Percentiles rank a stretch among this genome's conserved stretches.
These are phyloP conservation scores for Dromius quadrimaculatus DNA, from an alignment of 2,888 invertebrate species.

Conservation along the genomic window DNA sequence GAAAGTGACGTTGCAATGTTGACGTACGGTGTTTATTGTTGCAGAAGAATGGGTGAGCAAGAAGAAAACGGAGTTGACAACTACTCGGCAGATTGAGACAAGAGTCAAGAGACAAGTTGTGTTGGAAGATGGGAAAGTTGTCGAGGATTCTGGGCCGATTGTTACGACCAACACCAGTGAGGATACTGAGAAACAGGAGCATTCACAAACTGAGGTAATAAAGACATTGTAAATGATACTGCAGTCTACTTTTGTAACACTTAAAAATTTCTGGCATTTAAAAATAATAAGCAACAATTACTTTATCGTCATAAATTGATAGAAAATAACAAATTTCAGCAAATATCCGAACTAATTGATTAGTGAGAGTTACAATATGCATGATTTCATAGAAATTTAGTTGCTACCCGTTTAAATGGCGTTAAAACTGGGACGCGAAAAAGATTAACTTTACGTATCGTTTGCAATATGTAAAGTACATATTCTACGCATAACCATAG, in stretches of 20 bases:
- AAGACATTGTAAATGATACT: neutral
- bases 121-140: slow-evolving; percentile 90
- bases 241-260: slow-evolving; percentile 10
- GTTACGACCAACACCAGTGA: slow-evolving; percentile 92
- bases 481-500: too few species aligned
- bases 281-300: too few species aligned
- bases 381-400: too few species aligned
- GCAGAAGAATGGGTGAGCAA: slow-evolving; percentile 94
- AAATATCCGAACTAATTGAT: too few species aligned
- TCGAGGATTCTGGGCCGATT: slow-evolving; percentile 90
- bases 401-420: too few species aligned
- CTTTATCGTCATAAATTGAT: too few species aligned
- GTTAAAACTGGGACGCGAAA: too few species aligned
- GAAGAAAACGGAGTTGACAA: slow-evolving; percentile 90
- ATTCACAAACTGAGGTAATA: slow-evolving; percentile 84
- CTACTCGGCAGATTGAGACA: slow-evolving; percentile 91
- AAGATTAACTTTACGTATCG: too few species aligned
- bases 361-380: too few species aligned
- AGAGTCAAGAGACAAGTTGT: slow-evolving; percentile 90
- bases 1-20: slow-evolving; percentile 6
- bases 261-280: too few species aligned
- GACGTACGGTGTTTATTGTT: slow-evolving; percentile 60
- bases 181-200: slow-evolving; percentile 90
- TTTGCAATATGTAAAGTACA: too few species aligned
- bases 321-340: too few species aligned